Evolutionary conservation across 1,140 invertebrate species (phyloP).

Genomic region (Wiebesia pumilae): DNA sequence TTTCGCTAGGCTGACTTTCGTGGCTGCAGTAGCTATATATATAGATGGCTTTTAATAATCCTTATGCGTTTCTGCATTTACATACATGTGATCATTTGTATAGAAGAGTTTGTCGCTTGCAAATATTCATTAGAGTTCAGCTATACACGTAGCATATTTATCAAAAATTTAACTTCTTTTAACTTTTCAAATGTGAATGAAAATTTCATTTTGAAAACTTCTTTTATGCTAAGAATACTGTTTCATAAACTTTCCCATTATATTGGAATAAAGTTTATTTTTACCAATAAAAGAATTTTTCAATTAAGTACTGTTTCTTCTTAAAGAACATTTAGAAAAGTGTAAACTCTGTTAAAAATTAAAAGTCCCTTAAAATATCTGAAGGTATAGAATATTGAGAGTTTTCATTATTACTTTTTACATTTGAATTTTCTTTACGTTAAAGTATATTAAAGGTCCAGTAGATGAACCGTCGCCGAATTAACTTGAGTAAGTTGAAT

Average conservation of each 20-base stretch:
- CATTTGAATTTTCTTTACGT: no score
- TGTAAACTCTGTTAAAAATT: no score
- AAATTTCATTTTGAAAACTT: not conserved
- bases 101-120: not conserved
- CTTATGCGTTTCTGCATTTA: not conserved
- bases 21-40: not conserved
- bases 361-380: no score
- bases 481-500: no score
- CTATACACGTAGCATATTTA: not conserved
- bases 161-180: not conserved
- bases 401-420: no score
- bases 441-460: no score
- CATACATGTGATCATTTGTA: not conserved
- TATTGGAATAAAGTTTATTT: not conserved
- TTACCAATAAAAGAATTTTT: not conserved
- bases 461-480: no score
- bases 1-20: not conserved
- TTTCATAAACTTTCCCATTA: not conserved
- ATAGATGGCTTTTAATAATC: not conserved
- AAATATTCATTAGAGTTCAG: not conserved
- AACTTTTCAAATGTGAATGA: not conserved
- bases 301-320: no score
- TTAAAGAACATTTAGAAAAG: no score
- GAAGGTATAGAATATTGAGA: no score
- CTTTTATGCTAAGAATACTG: not conserved